Percentiles rank a stretch among this genome's conserved stretches.
phyloP scores from a whole-genome alignment of 2,797 vertebrate species.

The Urocyon cinereoargenteus region DNA sequence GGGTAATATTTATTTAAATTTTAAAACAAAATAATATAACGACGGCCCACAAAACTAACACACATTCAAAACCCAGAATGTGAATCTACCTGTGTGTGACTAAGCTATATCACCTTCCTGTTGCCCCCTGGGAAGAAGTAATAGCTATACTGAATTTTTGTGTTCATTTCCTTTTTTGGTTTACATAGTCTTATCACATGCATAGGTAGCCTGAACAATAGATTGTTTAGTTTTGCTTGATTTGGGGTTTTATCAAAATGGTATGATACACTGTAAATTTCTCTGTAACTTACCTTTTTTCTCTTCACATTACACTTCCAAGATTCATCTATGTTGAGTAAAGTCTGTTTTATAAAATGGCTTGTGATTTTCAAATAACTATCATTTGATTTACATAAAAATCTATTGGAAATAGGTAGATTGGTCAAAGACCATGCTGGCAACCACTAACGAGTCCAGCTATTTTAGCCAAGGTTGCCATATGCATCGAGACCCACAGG shows the following conservation, averaged over 20 bases:
- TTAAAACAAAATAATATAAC: neutral
- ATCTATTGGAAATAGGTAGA: neutral
- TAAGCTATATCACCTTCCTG: neutral
- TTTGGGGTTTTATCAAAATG: conserved; percentile 7
- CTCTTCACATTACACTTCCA: neutral
- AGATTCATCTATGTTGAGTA: neutral
- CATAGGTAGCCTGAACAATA: neutral
- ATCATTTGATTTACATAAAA: neutral
- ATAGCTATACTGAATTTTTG: neutral
- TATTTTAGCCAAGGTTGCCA: neutral
- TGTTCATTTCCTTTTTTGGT: neutral
- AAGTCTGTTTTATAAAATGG: conserved; percentile 25
- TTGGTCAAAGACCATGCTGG: neutral
- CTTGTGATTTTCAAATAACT: neutral
- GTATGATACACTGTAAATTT: neutral
- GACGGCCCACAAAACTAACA: neutral
- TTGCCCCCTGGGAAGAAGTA: neutral
- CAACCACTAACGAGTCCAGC: neutral
- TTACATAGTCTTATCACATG: neutral
- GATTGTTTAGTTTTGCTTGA: neutral
- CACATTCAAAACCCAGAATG: neutral
- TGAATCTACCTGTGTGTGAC: neutral
- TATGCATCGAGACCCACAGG: neutral
- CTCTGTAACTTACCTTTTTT: neutral
- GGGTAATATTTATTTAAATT: conserved; percentile 15